A percentile compares a stretch with the other conserved stretches of the same genome.
Conservation (phyloP, 2,113 vertebrate genomes). For the Pseudois nayaur region DNA sequence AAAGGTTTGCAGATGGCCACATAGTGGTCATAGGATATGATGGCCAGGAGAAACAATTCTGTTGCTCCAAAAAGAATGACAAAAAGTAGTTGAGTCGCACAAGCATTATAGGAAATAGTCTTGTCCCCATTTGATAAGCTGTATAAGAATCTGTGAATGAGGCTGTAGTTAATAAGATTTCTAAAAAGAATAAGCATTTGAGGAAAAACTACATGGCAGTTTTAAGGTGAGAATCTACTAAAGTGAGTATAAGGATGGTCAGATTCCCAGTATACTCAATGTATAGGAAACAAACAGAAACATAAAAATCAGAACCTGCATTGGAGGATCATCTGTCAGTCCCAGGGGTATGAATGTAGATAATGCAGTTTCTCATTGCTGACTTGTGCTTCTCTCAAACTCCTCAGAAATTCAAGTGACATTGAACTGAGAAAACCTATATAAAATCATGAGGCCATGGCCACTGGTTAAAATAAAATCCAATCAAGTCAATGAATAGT, state of each 20-base stretch:
- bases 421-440: background rate
- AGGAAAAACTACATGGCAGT: background rate
- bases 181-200: background rate
- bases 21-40: too few species aligned
- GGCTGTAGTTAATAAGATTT: background rate
- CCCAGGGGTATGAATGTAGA: background rate
- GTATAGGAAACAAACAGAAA: background rate
- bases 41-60: too few species aligned
- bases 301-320: background rate
- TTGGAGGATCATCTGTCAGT: background rate
- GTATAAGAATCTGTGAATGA: background rate
- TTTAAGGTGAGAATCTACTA: background rate
- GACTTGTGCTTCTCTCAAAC: background rate
- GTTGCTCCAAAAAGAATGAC: background rate
- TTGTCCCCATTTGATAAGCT: background rate
- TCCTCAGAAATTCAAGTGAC: background rate
- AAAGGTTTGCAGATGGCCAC: too few species aligned
- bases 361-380: conserved; percentile 20
- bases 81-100: background rate
- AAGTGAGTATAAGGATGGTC: background rate
- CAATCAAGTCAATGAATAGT: background rate
- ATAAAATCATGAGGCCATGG: background rate
- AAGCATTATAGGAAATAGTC: background rate
- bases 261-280: background rate
- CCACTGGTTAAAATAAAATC: background rate